phyloP scores from a whole-genome alignment of 2,797 vertebrate genomes.

The Eulemur coronatus region DNA sequence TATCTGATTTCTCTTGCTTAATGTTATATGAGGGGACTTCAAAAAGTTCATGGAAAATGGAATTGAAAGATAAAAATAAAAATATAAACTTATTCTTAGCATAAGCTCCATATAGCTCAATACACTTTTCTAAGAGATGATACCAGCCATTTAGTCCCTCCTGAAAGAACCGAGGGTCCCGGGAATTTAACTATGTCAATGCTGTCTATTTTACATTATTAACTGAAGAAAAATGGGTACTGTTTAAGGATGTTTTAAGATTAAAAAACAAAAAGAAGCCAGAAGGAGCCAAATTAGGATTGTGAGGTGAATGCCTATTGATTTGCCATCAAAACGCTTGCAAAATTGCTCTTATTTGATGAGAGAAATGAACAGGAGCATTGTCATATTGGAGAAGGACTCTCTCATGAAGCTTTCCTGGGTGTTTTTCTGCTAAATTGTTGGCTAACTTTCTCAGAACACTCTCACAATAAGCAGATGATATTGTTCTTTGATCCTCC shows the following conservation, averaged over 20 bases:
- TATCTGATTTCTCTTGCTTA: background rate
- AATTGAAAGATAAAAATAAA: background rate
- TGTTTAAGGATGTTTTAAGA: background rate
- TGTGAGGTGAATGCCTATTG: background rate
- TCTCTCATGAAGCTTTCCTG: background rate
- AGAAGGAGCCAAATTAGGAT: background rate
- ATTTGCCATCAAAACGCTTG: background rate
- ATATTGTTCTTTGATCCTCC: background rate
- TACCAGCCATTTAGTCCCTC: background rate
- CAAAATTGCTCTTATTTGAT: background rate
- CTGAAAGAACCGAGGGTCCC: background rate
- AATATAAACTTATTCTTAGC: background rate
- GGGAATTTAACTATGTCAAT: background rate
- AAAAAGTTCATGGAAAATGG: background rate
- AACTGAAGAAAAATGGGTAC: background rate
- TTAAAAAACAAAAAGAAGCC: background rate
- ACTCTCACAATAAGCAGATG: background rate
- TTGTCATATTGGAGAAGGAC: background rate
- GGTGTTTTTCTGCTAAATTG: background rate
- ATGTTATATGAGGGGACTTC: background rate
- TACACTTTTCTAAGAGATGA: background rate
- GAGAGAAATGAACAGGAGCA: background rate
- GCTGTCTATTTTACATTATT: background rate
- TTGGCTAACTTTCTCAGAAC: background rate
- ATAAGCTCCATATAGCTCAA: background rate